A percentile compares a stretch with the other conserved stretches of the same genome.
phyloP scores from a whole-genome alignment of 2,113 vertebrate species.

The Apeltes quadracus region DNA sequence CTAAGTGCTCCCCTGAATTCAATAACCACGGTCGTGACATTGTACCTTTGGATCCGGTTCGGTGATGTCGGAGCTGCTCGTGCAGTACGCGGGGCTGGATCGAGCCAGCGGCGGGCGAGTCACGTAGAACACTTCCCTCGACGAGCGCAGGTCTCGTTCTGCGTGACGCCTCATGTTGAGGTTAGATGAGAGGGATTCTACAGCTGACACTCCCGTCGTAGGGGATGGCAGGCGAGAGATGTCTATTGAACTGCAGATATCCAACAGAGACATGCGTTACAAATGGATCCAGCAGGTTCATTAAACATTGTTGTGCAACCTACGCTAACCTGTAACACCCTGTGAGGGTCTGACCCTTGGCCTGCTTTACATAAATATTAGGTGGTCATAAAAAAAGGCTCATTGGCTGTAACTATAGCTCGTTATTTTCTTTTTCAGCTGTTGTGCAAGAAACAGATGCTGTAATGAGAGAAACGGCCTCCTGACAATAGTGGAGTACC shows the following conservation, averaged over 20 bases:
- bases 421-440: background rate
- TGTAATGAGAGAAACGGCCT: slow-evolving; percentile 39
- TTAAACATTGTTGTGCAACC: background rate
- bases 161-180: slow-evolving; percentile 79
- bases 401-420: background rate
- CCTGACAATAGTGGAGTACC: slow-evolving; percentile 37
- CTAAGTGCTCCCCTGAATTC: background rate
- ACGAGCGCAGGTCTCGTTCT: slow-evolving; percentile 80
- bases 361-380: background rate
- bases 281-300: background rate
- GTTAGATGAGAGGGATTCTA: slow-evolving; percentile 79
- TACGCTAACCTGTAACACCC: too few relatives aligned
- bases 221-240: slow-evolving; percentile 93
- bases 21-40: background rate
- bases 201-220: slow-evolving; percentile 86
- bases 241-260: slow-evolving; percentile 81
- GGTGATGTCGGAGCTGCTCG: slow-evolving; percentile 96
- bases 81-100: slow-evolving; percentile 94
- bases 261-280: background rate
- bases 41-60: slow-evolving; percentile 90
- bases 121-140: slow-evolving; percentile 92
- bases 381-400: background rate
- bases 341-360: background rate
- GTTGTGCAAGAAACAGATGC: slow-evolving; percentile 19
- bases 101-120: slow-evolving; percentile 91